A percentile compares a stretch with the other conserved stretches of the same genome.
These are phyloP conservation scores for Phengaris arion DNA, from an alignment of 2,888 invertebrate species.

Conservation along the genomic window DNA sequence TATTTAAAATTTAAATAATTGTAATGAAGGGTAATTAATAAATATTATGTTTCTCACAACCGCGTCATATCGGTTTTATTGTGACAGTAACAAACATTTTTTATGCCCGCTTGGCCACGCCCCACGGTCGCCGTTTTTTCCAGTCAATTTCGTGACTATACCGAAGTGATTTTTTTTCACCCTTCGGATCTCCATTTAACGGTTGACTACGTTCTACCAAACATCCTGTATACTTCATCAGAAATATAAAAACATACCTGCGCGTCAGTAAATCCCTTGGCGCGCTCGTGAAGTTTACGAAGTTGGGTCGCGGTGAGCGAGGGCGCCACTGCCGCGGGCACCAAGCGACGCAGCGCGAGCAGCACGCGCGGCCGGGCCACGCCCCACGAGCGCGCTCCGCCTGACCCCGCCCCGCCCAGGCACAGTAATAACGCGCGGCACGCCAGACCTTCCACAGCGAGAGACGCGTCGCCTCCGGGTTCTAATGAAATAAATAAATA, in stretches of 20 bases:
- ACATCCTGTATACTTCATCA: no score
- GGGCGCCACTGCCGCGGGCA: constrained; percentile 61
- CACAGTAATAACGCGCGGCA: constrained; percentile 81
- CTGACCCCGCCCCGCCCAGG: constrained; percentile 74
- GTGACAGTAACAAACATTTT: no score
- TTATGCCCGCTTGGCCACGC: no score
- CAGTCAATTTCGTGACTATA: no score
- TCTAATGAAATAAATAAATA: not conserved
- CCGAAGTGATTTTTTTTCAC: no score
- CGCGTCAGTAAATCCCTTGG: constrained; percentile 36
- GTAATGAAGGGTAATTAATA: no score
- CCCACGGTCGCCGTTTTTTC: no score
- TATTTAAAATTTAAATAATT: no score
- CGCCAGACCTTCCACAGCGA: constrained; percentile 79
- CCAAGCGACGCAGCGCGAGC: constrained; percentile 83
- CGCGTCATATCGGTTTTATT: no score
- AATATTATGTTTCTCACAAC: no score
- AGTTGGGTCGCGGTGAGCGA: constrained; percentile 85
- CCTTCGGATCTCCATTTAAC: no score
- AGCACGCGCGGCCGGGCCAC: constrained; percentile 79
- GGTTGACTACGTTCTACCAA: no score
- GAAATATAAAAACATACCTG: constrained; percentile 32
- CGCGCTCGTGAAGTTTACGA: constrained; percentile 51
- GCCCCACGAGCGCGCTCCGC: constrained; percentile 83
- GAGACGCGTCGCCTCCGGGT: constrained; percentile 32